Evolutionary conservation across 1,140 invertebrate species (phyloP).

Genomic region (Papilio polytes): DNA sequence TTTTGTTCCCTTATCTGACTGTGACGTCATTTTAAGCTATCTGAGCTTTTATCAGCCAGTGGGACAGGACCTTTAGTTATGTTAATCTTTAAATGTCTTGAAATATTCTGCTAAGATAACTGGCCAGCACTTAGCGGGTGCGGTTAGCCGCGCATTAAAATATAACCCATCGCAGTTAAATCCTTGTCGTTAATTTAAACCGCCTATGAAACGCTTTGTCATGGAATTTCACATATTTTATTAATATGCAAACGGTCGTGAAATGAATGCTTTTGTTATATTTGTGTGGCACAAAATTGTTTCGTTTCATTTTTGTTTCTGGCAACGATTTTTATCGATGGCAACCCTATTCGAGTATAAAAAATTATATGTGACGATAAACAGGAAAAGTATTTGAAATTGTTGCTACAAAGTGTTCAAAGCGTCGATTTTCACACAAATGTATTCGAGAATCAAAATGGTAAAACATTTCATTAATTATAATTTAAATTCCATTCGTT

Average conservation of each 20-base stretch:
- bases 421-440: not conserved
- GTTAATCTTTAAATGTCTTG: not conserved
- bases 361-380: too few species aligned
- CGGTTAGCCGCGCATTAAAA: constrained; percentile 69
- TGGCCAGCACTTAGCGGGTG: constrained; percentile 44
- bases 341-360: not conserved
- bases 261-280: constrained; percentile 22
- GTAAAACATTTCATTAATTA: constrained; percentile 46
- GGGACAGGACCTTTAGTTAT: too few species aligned
- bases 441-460: constrained; percentile 29
- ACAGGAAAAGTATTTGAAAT: too few species aligned
- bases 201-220: constrained; percentile 63
- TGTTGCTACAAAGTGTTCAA: too few species aligned
- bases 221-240: constrained; percentile 46
- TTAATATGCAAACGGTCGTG: constrained; percentile 47
- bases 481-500: constrained; percentile 53
- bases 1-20: too few species aligned
- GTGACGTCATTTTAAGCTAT: too few species aligned
- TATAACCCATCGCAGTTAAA: constrained; percentile 52
- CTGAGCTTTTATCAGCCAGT: too few species aligned
- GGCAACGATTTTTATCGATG: not conserved
- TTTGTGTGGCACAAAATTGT: not conserved
- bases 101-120: constrained; percentile 46
- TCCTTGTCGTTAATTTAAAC: constrained; percentile 59
- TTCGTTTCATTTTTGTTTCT: not conserved